Evolutionary conservation across 2,888 invertebrate species (phyloP), one percentile per base, ranked within the genome.

Genomic region (Dryobota labecula): DNA sequence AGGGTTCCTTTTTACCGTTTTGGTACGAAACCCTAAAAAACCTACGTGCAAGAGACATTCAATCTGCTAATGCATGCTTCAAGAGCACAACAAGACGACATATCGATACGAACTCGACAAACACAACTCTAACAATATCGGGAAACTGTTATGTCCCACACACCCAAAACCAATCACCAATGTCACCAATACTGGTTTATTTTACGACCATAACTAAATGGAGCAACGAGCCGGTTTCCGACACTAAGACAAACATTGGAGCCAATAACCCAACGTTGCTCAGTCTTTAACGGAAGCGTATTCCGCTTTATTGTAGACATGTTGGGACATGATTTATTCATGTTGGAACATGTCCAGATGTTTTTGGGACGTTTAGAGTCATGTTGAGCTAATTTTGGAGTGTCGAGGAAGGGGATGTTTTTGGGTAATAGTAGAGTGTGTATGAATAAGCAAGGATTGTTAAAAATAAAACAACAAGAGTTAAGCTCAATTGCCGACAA

Each of bases 331-430:
- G 81, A 80, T 67, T 78, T 80, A 68, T 76, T 78, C 78, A 69
- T 80, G 76, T 81, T 78, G 78, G 81, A 81, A 80, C 64, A 41
- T 36, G 64, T 76, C 69, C 78, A 78, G 81, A 80, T 65, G 68
- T 65, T 76, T 76, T 78, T 61, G 45, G 58, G 33, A 43, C 54
- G 58, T 56, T 58, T 41, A 24, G 36, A 70, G 41, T 56, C 60
- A 70, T 70, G 60, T 67, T 47, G 47, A 64, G 43, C 56, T 81
- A 61, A 70, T 81, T 81, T 24, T 53, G 60, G 24, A 38, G 58
- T 49, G n/a, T 38, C 13, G 36, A 13, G 20, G 27, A 15, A 54
- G 24, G 38, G 18, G 4, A 4, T 36, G 18, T 43, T 57, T 30
- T 60, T 54, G 30, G 18, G 13, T 33, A 27, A 15, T 24, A n/a